Conservation (phyloP, 2,797 vertebrate species). For the Mastacembelus armatus region DNA sequence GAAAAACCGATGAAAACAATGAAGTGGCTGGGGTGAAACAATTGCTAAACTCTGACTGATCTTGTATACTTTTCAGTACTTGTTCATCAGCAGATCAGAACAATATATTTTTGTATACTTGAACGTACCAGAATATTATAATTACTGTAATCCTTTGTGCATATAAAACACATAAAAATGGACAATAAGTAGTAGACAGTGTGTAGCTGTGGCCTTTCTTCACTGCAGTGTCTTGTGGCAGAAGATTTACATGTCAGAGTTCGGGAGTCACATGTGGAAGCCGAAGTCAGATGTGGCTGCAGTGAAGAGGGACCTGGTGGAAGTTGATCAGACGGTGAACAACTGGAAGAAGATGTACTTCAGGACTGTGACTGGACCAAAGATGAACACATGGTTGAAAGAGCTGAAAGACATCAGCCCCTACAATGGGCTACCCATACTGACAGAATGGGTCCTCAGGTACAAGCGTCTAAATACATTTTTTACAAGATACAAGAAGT, state of each 20-base stretch:
- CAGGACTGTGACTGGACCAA: slow-evolving; percentile 70
- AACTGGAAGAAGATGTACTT: slow-evolving; percentile 91
- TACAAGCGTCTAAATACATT: slow-evolving; percentile 16
- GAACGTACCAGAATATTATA: too few species aligned
- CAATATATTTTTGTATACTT: too few species aligned
- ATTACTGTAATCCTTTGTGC: too few species aligned
- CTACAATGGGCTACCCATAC: slow-evolving; percentile 85
- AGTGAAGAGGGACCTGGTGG: slow-evolving; percentile 23
- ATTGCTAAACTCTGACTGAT: too few species aligned
- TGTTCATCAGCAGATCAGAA: too few species aligned
- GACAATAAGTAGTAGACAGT: background rate
- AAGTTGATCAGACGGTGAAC: slow-evolving; percentile 59
- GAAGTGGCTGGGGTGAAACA: too few species aligned
- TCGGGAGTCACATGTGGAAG: slow-evolving; percentile 73
- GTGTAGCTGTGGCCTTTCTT: background rate
- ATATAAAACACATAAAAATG: too few species aligned
- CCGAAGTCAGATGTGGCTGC: slow-evolving; percentile 37
- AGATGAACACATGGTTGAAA: slow-evolving; percentile 74
- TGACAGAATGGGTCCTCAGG: slow-evolving; percentile 83
- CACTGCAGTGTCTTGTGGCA: slow-evolving; percentile 86
- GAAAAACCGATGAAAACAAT: too few species aligned
- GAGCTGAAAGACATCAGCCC: slow-evolving; percentile 79
- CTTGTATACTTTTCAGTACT: too few species aligned
- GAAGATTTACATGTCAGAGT: slow-evolving; percentile 80
- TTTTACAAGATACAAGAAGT: background rate